Evolutionary conservation across 2,797 vertebrate genomes (phyloP), one percentile per base, ranked within the genome.

Genomic region (Crypturellus tataupa): DNA sequence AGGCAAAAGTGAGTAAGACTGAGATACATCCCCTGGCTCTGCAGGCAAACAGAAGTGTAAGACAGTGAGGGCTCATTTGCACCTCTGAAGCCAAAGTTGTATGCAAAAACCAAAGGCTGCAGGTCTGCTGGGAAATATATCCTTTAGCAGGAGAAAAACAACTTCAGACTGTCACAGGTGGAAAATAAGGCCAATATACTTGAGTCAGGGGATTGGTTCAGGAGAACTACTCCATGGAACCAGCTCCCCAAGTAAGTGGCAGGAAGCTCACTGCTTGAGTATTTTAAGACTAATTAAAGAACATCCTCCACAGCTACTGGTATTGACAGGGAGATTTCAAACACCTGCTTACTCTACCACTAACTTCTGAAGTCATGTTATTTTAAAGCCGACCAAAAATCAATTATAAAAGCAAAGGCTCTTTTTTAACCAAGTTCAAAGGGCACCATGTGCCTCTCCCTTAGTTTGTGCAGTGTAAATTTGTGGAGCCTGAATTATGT

Each of bases 11-110:
- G 84, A 93, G 71, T 92, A 92, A 80, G 56, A 86, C 47, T 29
- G 17, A 79, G 58, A 76, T 55, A 33, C 12, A 27, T 33, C 19
- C 71, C 78, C 39, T 33, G 51, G 67, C 63, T 79, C 80, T 90
- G 81, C 63, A 82, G 68, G 81, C 62, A 80, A 93, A 88, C 59
- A 60, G 64, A 37, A 80, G 47, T 49, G 64, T 85, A 92, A 93
- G 85, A 81, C 33, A 71, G 31, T 0, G 0, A 94, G 86, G 89
- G 70, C 12, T 70, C 20, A 60, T 92, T 92, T 94, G 60, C 0
- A 0, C 14, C 60, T 64, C 84, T 80, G 51, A 87, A 87, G 69
- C 29, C 63, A 70, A 69, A 2, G 0, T 29, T 85, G 56, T 67
- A 27, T 49, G 87, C 56, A 87, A 33, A 87, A 82, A 62, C 33